Percentiles rank a stretch among this genome's conserved stretches.
Evolutionary conservation across 2,888 invertebrate genomes (phyloP).

Genomic region (Pterobdella sp.): DNA sequence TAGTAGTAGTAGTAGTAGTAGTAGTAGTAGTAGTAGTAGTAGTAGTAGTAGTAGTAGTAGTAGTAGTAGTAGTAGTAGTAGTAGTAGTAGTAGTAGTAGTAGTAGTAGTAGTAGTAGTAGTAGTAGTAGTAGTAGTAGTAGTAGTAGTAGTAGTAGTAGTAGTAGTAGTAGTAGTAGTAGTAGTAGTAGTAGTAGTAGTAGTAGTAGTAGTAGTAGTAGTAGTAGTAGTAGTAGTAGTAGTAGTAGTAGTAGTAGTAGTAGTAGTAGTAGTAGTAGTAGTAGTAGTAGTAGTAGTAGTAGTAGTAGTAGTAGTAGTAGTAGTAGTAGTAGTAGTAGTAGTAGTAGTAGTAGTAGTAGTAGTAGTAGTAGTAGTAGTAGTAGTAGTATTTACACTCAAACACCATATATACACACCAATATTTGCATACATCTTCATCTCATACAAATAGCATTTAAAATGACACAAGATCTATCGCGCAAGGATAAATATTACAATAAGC

Average conservation of each 20-base stretch:
- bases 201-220: constrained; percentile 32
- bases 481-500: no score
- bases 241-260: constrained; percentile 32
- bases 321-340: constrained; percentile 31
- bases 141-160: constrained; percentile 33
- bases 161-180: constrained; percentile 29
- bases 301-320: constrained; percentile 32
- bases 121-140: constrained; percentile 34
- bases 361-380: constrained; percentile 32
- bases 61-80: constrained; percentile 1
- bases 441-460: no score
- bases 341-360: constrained; percentile 32
- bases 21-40: constrained; percentile 31
- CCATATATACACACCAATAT: no score
- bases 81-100: constrained; percentile 34
- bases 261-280: constrained; percentile 32
- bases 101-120: constrained; percentile 35
- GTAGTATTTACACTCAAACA: constrained; percentile 29
- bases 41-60: neutral
- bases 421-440: no score
- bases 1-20: constrained; percentile 31
- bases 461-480: no score
- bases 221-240: constrained; percentile 32
- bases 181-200: constrained; percentile 27
- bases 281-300: constrained; percentile 32